phyloP scores from a whole-genome alignment of 2,797 vertebrate species.

The Catharus ustulatus region DNA sequence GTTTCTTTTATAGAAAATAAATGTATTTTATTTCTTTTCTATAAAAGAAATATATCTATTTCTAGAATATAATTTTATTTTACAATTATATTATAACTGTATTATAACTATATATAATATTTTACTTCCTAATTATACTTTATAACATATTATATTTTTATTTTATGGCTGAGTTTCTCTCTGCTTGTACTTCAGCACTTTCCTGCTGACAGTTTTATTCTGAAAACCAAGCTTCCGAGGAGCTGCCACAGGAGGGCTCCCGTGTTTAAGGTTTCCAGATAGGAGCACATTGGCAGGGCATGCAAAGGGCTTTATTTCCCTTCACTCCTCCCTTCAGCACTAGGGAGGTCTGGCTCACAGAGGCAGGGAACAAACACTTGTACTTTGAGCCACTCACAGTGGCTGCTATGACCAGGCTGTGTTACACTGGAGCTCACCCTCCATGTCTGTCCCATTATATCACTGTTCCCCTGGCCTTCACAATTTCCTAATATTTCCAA shows the following conservation, averaged over 20 bases:
- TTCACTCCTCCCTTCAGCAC: background rate
- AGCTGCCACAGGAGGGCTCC: slow-evolving; percentile 71
- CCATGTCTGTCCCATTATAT: background rate
- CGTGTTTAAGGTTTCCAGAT: slow-evolving; percentile 39
- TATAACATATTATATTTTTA: background rate
- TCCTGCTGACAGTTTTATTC: background rate
- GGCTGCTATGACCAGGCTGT: background rate
- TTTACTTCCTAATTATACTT: no score
- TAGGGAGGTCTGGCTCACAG: background rate
- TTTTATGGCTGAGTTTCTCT: background rate
- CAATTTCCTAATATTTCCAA: background rate
- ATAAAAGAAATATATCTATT: no score
- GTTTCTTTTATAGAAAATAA: background rate
- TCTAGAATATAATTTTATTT: no score
- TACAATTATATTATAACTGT: no score
- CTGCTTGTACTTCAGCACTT: background rate
- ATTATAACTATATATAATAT: no score
- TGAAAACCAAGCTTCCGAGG: background rate
- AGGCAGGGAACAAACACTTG: background rate
- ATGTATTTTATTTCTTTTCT: no score
- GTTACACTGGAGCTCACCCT: background rate
- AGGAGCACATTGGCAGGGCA: accelerated
- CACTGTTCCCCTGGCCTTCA: background rate
- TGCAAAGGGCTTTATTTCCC: slow-evolving; percentile 2
- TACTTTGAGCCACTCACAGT: background rate